Conservation (phyloP, 2,888 invertebrate species). For the Diachrysia chrysitis region DNA sequence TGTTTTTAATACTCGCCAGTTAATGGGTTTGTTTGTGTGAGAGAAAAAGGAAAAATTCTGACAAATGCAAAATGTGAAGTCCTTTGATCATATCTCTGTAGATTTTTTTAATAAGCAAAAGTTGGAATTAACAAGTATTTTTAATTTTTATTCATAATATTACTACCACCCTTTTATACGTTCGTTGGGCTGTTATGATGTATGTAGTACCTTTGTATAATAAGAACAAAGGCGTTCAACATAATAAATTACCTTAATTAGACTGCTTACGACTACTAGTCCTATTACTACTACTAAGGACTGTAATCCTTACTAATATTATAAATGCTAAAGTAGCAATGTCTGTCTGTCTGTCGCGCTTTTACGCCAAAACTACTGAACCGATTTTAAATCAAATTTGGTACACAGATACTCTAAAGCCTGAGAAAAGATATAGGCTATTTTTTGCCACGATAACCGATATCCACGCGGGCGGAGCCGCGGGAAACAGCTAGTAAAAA, state of each 20-base stretch:
- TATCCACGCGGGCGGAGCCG: too few relatives aligned
- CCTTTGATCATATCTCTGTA: conserved; percentile 31
- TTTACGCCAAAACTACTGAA: too few relatives aligned
- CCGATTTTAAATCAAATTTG: too few relatives aligned
- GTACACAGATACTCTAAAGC: too few relatives aligned
- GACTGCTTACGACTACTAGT: too few relatives aligned
- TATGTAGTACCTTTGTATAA: neutral
- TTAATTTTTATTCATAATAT: neutral
- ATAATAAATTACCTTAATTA: neutral
- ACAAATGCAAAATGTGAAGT: conserved; percentile 45
- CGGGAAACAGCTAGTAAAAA: too few relatives aligned
- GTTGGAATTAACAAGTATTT: neutral
- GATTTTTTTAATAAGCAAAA: conserved; percentile 26
- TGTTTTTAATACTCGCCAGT: conserved; percentile 58
- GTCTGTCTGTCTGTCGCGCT: too few relatives aligned
- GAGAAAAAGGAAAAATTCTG: conserved; percentile 30
- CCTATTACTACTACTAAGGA: too few relatives aligned
- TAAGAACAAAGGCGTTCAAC: neutral
- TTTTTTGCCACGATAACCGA: too few relatives aligned
- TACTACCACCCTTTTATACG: neutral
- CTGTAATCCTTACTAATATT: too few relatives aligned
- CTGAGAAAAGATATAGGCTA: too few relatives aligned
- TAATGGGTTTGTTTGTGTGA: conserved; percentile 54
- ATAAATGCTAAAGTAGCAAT: too few relatives aligned
- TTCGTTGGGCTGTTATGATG: neutral